A percentile compares a stretch with the other conserved stretches of the same genome.
phyloP scores from a whole-genome alignment of 1,140 invertebrate genomes.

The Agrilus planipennis region DNA sequence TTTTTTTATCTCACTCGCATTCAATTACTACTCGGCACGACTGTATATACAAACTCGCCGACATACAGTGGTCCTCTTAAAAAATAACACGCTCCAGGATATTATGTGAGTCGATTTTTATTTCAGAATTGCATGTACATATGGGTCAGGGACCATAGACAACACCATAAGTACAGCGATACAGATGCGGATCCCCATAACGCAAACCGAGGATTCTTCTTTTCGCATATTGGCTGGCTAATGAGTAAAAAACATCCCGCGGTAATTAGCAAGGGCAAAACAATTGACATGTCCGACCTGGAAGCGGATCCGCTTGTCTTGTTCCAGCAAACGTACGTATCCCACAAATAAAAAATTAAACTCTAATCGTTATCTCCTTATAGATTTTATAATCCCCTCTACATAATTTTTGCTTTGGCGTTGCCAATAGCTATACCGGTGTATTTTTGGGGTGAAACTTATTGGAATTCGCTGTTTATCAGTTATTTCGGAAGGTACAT shows the following conservation, averaged over 20 bases:
- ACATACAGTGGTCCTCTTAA: neutral
- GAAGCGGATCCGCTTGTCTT: slow-evolving; percentile 56
- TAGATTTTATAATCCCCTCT: neutral
- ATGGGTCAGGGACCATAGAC: slow-evolving; percentile 60
- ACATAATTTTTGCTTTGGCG: neutral
- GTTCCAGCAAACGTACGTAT: neutral
- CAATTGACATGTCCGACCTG: slow-evolving; percentile 63
- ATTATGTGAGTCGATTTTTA: neutral
- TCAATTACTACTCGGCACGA: neutral
- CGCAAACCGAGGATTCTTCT: slow-evolving; percentile 70
- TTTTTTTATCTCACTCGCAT: neutral
- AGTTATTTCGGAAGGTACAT: slow-evolving; percentile 59
- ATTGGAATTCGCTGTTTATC: no score
- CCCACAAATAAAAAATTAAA: neutral
- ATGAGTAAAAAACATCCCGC: slow-evolving; percentile 66
- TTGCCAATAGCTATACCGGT: neutral
- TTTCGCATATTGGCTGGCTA: slow-evolving; percentile 75
- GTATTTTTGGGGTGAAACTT: slow-evolving; percentile 11
- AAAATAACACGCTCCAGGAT: neutral
- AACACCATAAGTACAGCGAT: slow-evolving; percentile 73
- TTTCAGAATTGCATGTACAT: slow-evolving; percentile 4
- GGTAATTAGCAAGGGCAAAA: slow-evolving; percentile 52
- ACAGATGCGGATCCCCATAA: slow-evolving; percentile 75
- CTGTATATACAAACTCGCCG: neutral
- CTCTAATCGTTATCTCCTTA: neutral